Conservation (phyloP, 2,797 vertebrate species). For the Molossus alvarezi region DNA sequence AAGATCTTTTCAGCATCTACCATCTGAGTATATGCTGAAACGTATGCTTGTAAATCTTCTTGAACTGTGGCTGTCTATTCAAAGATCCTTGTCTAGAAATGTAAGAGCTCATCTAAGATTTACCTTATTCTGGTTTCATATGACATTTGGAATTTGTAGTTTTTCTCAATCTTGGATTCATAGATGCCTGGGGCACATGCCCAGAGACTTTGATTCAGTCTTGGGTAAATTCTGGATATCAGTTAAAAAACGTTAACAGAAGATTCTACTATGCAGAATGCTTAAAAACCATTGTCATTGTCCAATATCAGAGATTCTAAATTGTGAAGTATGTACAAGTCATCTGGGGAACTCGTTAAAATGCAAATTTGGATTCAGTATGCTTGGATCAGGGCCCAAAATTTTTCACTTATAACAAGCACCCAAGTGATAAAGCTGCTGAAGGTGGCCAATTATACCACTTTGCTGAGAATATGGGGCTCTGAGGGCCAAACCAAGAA, state of each 20-base stretch:
- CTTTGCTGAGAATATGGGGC: neutral
- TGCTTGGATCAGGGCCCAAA: neutral
- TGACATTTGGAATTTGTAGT: neutral
- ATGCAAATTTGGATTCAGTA: neutral
- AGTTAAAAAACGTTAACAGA: neutral
- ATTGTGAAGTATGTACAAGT: neutral
- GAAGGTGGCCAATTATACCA: neutral
- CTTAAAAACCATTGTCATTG: neutral
- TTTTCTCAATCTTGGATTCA: neutral
- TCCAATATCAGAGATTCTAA: neutral
- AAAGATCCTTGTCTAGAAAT: neutral
- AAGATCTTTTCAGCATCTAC: neutral
- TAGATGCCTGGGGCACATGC: neutral
- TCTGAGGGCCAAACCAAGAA: neutral
- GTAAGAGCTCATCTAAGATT: neutral
- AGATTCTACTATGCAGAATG: neutral
- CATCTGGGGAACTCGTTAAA: neutral
- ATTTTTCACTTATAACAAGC: neutral
- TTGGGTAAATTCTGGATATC: neutral
- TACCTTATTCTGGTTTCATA: neutral
- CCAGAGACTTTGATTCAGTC: neutral
- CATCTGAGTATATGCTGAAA: neutral
- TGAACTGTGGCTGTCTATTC: neutral
- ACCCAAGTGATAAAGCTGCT: neutral
- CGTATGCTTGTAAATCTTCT: neutral